Conservation (phyloP, 1,140 invertebrate genomes). For the Procambarus clarkii region DNA sequence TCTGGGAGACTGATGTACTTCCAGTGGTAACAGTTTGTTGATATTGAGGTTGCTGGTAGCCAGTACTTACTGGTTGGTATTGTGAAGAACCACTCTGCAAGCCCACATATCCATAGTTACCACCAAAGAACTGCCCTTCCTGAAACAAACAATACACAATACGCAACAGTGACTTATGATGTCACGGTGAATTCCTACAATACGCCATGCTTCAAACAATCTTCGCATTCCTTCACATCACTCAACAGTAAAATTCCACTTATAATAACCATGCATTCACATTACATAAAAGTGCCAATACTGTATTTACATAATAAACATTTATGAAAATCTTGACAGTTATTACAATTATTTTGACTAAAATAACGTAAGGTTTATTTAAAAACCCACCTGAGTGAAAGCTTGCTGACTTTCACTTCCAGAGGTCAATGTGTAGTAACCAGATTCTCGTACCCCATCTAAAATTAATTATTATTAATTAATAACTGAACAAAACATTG, state of each 20-base stretch:
- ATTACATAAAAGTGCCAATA: no score
- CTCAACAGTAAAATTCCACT: no score
- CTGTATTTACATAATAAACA: no score
- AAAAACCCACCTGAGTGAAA: slow-evolving; percentile 45
- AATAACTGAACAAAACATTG: no score
- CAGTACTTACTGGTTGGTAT: slow-evolving; percentile 46
- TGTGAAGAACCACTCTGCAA: slow-evolving; percentile 48
- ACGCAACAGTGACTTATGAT: neutral
- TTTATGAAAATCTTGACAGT: no score
- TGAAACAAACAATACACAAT: slow-evolving; percentile 18
- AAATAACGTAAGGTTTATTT: neutral
- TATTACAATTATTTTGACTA: no score
- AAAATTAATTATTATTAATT: neutral
- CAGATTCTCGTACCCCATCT: slow-evolving; percentile 50
- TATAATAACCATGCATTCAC: no score
- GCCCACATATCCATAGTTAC: slow-evolving; percentile 37
- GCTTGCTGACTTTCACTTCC: slow-evolving; percentile 50
- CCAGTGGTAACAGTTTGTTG: slow-evolving; percentile 36
- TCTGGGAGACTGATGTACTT: slow-evolving; percentile 35
- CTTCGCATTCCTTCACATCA: no score
- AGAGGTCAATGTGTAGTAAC: slow-evolving; percentile 54
- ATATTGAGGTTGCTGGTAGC: slow-evolving; percentile 53
- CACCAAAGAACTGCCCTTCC: slow-evolving; percentile 51
- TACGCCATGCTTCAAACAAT: no score
- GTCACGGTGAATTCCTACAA: no score